Evolutionary conservation across 2,113 vertebrate species (phyloP).

Genomic region (Rhombomys opimus): DNA sequence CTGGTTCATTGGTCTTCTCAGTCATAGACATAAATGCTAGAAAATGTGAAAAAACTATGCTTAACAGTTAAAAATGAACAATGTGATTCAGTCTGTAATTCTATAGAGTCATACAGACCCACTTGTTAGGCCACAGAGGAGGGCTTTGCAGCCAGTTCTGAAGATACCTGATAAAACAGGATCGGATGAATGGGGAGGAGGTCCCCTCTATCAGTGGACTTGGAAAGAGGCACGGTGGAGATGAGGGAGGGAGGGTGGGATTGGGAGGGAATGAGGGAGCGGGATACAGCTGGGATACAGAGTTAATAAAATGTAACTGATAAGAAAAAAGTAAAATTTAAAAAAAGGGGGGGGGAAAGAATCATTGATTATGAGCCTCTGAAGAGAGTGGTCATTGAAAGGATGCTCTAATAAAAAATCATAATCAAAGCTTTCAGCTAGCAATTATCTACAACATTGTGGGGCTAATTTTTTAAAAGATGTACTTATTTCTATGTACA

Average conservation of each 20-base stretch:
- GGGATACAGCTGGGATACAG: too few relatives aligned
- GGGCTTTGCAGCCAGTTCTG: too few relatives aligned
- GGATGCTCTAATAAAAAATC: constrained; percentile 52
- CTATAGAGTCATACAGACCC: background rate
- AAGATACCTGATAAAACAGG: too few relatives aligned
- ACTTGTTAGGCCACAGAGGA: too few relatives aligned
- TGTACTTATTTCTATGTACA: background rate
- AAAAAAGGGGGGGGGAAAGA: background rate
- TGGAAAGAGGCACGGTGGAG: too few relatives aligned
- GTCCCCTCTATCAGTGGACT: too few relatives aligned
- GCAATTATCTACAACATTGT: constrained; percentile 33
- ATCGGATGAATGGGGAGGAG: too few relatives aligned
- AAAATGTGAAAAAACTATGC: constrained; percentile 56
- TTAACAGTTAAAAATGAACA: constrained; percentile 11
- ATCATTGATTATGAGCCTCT: constrained; percentile 1
- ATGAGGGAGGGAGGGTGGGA: too few relatives aligned
- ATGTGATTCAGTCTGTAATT: background rate
- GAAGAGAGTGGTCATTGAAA: constrained; percentile 18
- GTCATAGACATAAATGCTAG: constrained; percentile 42
- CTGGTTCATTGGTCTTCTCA: constrained; percentile 67
- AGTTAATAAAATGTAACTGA: too few relatives aligned
- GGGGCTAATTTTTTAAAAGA: constrained; percentile 1
- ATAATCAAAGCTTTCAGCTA: constrained; percentile 46
- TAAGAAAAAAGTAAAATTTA: too few relatives aligned
- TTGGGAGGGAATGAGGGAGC: too few relatives aligned